Evolutionary conservation across 2,888 invertebrate genomes (phyloP).

Genomic region (Agonopterix heracliana): DNA sequence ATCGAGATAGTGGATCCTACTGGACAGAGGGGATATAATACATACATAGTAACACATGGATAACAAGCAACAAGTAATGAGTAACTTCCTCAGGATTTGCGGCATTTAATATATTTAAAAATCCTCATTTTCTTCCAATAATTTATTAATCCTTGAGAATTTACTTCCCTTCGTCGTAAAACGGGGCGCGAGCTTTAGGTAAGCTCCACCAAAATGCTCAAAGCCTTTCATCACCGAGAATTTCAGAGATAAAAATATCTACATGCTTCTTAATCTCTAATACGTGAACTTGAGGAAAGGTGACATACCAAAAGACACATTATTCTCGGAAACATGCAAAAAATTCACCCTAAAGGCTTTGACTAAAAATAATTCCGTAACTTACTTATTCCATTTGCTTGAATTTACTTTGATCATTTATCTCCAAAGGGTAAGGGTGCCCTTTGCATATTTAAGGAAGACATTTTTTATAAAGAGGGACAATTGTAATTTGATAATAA

Average conservation of each 20-base stretch:
- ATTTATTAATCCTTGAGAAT: slow-evolving; percentile 21
- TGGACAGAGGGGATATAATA: no score
- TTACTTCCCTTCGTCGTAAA: slow-evolving; percentile 10
- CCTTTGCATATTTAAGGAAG: slow-evolving; percentile 15
- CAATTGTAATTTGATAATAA: slow-evolving; percentile 7
- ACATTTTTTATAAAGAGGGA: slow-evolving; percentile 8
- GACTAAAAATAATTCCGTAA: slow-evolving; percentile 1
- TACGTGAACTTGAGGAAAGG: background rate
- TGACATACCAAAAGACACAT: background rate
- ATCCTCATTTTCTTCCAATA: background rate
- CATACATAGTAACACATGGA: no score
- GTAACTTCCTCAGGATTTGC: no score
- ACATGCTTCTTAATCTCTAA: background rate
- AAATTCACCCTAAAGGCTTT: background rate
- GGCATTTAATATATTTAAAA: no score
- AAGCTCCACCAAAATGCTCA: no score
- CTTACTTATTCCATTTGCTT: slow-evolving; percentile 16
- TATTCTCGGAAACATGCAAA: background rate
- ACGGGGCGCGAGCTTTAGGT: background rate
- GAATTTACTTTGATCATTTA: slow-evolving; percentile 21
- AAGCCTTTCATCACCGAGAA: background rate
- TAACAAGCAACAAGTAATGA: no score
- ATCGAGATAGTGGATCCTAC: no score
- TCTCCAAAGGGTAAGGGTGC: slow-evolving; percentile 12
- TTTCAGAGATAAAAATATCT: background rate